Conservation (phyloP, 1,140 invertebrate species). For the Lysiphlebus fabarum region DNA sequence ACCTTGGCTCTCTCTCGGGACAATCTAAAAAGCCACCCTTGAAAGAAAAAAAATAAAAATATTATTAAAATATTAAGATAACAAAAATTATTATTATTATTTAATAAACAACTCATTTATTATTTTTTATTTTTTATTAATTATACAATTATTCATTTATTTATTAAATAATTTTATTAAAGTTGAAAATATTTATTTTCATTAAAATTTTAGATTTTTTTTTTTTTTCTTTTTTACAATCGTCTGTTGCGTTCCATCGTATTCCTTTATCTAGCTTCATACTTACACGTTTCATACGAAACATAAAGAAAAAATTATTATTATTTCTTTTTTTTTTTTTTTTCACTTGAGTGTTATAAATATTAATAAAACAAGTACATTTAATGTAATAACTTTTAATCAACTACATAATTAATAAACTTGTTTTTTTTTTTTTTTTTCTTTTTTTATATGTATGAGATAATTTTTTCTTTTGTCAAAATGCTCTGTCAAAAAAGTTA, state of each 20-base stretch:
- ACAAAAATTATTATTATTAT: background rate
- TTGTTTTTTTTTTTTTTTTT: no score
- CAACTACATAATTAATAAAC: no score
- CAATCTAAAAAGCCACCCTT: constrained; percentile 20
- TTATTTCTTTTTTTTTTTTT: background rate
- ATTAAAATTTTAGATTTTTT: constrained; percentile 6
- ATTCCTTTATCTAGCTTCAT: constrained; percentile 22
- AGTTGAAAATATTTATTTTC: constrained; percentile 10
- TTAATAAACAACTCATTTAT: background rate
- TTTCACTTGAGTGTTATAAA: background rate
- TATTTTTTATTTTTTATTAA: background rate
- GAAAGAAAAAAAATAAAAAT: constrained; percentile 29
- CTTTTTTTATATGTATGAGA: no score
- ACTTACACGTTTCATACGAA: background rate
- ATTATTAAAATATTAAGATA: constrained; percentile 7
- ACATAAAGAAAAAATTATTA: constrained; percentile 5
- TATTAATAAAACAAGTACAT: no score
- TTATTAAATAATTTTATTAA: background rate
- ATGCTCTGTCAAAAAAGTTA: no score
- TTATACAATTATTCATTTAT: background rate
- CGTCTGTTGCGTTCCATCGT: constrained; percentile 21
- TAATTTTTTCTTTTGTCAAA: no score
- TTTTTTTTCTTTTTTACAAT: background rate
- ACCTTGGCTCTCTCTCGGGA: constrained; percentile 45
- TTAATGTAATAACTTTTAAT: no score